Base-by-base conservation (phyloP, 2,113 vertebrate genomes). In the Oreotragus oreotragus region DNA sequence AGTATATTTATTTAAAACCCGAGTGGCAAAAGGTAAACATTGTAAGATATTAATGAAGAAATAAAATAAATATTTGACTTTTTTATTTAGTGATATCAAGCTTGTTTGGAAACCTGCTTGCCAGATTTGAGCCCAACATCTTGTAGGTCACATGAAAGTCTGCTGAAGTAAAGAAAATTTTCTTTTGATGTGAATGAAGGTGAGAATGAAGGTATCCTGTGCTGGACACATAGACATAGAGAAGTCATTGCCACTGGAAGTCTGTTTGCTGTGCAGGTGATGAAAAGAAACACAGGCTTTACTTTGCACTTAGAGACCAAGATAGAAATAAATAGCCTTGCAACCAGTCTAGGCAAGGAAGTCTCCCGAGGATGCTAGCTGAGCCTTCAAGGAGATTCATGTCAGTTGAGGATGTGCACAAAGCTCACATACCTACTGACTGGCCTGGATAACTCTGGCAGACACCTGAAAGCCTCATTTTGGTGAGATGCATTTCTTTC, bases 1-100 rank as follows among this genome's bases (percentile, higher is more conserved):
- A 89, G 88, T 76, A 36, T 96, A 96, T 97, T 97, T 98, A 96
- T 66, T 91, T 94, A 90, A 90, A 93, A 88, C 23, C 28, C 45
- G 30, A 81, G 58, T 25, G 92, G 45, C 43, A 92, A 62, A 97
- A 77, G 39, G 25, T 27, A 98, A 98, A 98, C 43, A 77, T 15
- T 27, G 14, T 81, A 96, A 96, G 92, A 88, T 49, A 36, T 95
- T 97, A 97, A 80, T 88, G 57, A 91, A 95, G 47, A 87, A 90
- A 89, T 39, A 92, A 92, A 90, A 92, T 57, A 94, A 92, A 95
- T 66, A 92, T 33, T 47, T 58, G 39, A 23, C n/a, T 86, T 91
- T 86, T 70, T 92, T 96, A n/a, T 49, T 91, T 60, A 93, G 17
- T 85, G 81, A 94, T 51, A 84, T n/a, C 39, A 62, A 84, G 21